Percentiles rank a stretch among this genome's conserved stretches.
phyloP scores from a whole-genome alignment of 1,140 invertebrate species.

The Portunus trituberculatus region DNA sequence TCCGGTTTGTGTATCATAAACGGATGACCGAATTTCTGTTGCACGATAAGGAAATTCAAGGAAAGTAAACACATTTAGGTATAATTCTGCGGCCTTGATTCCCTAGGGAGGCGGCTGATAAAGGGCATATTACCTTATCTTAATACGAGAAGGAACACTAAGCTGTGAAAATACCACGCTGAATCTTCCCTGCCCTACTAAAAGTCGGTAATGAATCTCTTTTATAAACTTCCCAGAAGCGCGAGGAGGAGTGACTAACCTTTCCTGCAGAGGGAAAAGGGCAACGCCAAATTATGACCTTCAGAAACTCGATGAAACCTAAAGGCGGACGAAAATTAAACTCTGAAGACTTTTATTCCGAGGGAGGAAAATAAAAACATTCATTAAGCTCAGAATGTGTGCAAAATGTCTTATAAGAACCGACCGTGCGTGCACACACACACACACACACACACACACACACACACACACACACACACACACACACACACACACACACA shows the following conservation, averaged over 20 bases:
- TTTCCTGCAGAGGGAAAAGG: not conserved
- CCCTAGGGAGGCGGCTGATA: too few relatives aligned
- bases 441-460: too few relatives aligned
- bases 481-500: too few relatives aligned
- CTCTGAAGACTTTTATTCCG: not conserved
- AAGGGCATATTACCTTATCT: too few relatives aligned
- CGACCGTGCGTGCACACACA: too few relatives aligned
- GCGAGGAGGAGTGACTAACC: not conserved
- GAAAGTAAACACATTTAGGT: too few relatives aligned
- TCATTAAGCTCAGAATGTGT: not conserved
- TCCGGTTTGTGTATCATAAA: too few relatives aligned
- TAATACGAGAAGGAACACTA: too few relatives aligned
- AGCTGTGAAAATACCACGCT: not conserved
- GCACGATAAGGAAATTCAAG: too few relatives aligned
- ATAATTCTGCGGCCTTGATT: too few relatives aligned
- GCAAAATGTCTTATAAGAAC: not conserved
- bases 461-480: too few relatives aligned
- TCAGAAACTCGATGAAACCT: not conserved
- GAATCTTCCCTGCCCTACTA: not conserved
- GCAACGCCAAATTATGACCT: not conserved
- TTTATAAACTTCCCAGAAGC: not conserved
- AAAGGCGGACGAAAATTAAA: not conserved
- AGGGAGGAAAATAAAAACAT: not conserved
- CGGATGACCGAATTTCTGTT: too few relatives aligned
- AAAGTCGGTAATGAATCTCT: not conserved